Evolutionary conservation across 1,140 invertebrate genomes (phyloP).

Genomic region (Coenobita brevimanus): DNA sequence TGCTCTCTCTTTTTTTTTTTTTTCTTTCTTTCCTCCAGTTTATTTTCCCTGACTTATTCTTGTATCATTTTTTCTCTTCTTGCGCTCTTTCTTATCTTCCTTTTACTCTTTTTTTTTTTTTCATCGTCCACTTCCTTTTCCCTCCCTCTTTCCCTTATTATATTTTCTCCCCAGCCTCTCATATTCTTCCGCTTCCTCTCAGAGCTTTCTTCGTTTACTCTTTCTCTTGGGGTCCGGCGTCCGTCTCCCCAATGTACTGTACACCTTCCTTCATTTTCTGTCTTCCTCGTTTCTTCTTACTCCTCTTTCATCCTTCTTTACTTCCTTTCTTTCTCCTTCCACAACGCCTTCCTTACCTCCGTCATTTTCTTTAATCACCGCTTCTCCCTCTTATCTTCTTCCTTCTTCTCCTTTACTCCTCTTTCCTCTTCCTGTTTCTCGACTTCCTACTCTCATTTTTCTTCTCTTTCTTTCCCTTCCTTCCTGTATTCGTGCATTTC

Average conservation of each 20-base stretch:
- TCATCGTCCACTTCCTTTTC: too few species aligned
- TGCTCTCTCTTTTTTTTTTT: not conserved
- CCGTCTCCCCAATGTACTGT: not conserved
- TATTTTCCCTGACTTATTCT: not conserved
- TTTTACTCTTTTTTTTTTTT: not conserved
- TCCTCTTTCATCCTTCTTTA: not conserved
- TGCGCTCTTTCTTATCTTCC: not conserved
- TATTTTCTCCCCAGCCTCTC: not conserved
- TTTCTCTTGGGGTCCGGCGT: too few species aligned
- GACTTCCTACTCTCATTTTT: not conserved
- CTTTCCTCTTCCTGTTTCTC: not conserved
- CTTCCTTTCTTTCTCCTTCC: not conserved
- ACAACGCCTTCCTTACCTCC: not conserved
- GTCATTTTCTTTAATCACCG: not conserved
- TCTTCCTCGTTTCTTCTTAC: not conserved
- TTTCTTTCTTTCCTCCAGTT: slow-evolving; percentile 8
- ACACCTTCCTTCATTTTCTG: not conserved
- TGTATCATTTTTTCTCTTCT: not conserved
- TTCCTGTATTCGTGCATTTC: not conserved
- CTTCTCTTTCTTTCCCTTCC: not conserved
- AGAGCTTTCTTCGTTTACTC: not conserved
- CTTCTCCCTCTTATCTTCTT: not conserved
- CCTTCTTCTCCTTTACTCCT: not conserved
- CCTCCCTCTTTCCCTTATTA: too few species aligned
- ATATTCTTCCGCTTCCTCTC: not conserved